phyloP scores from a whole-genome alignment of 2,888 invertebrate species.

The Gonocerus acuteangulatus region DNA sequence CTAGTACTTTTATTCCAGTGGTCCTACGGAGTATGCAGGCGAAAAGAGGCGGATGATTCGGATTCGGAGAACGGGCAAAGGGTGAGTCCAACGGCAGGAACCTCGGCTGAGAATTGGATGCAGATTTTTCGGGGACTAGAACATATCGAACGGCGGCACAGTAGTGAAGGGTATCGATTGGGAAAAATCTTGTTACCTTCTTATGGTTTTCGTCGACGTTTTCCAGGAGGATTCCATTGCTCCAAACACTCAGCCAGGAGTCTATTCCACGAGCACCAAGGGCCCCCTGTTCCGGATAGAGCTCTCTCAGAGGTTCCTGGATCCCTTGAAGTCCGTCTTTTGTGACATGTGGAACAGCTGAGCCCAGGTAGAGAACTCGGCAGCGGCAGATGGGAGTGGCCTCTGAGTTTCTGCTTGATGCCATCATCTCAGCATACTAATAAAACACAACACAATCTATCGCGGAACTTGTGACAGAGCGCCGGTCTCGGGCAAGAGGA shows the following conservation, averaged over 20 bases:
- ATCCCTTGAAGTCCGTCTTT: conserved; percentile 96
- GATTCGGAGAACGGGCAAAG: conserved; percentile 84
- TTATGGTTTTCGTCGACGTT: conserved; percentile 94
- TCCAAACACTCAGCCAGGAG: conserved; percentile 95
- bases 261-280: conserved; percentile 83
- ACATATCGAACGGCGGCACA: conserved; percentile 91
- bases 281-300: conserved; percentile 91
- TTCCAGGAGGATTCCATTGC: conserved; percentile 88
- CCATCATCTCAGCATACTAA: conserved; percentile 19
- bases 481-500: neutral
- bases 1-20: conserved; percentile 92
- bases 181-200: conserved; percentile 90
- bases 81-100: conserved; percentile 94
- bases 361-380: conserved; percentile 91
- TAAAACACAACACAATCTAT: neutral
- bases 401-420: conserved; percentile 44
- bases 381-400: conserved; percentile 94
- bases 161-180: conserved; percentile 89
- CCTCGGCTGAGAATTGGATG: conserved; percentile 50
- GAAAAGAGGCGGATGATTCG: conserved; percentile 91
- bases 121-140: conserved; percentile 56
- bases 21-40: conserved; percentile 93
- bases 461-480: neutral
- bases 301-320: conserved; percentile 90
- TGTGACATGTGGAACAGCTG: conserved; percentile 91